These are phyloP conservation scores for Patella pellucida DNA, from an alignment of 2,888 invertebrate species.

Conservation along the genomic window DNA sequence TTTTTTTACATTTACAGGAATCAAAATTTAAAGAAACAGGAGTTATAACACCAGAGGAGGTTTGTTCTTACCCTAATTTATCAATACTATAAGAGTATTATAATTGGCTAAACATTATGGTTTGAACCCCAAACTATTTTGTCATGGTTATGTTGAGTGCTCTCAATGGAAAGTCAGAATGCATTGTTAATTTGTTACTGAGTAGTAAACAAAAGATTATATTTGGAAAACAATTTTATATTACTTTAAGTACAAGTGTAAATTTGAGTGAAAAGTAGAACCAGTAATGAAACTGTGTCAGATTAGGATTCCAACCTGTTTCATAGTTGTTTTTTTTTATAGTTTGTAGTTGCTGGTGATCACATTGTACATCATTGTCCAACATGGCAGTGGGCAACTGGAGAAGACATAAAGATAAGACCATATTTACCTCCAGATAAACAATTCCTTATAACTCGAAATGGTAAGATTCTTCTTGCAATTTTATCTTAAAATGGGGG, in stretches of 20 bases:
- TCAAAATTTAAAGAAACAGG: conserved; percentile 98
- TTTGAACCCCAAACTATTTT: too few relatives aligned
- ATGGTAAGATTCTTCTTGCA: conserved; percentile 72
- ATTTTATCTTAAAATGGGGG: too few relatives aligned
- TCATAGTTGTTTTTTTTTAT: conserved; percentile 24
- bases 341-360: conserved; percentile 97
- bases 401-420: conserved; percentile 90
- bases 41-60: conserved; percentile 96
- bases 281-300: background rate
- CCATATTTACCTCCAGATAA: conserved; percentile 93
- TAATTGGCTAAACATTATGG: too few relatives aligned
- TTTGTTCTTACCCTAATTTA: conserved; percentile 38
- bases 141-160: too few relatives aligned
- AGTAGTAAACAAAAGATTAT: too few relatives aligned
- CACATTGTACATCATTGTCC: conserved; percentile 99
- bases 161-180: too few relatives aligned
- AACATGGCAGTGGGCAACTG: conserved; percentile 98
- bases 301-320: background rate
- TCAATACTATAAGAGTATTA: too few relatives aligned
- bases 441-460: conserved; percentile 96
- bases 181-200: too few relatives aligned
- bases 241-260: background rate
- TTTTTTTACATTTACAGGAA: conserved; percentile 77
- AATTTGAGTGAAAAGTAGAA: background rate
- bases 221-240: too few relatives aligned